phyloP scores from a whole-genome alignment of 2,113 vertebrate genomes.

The Nothocercus nigrocapillus region DNA sequence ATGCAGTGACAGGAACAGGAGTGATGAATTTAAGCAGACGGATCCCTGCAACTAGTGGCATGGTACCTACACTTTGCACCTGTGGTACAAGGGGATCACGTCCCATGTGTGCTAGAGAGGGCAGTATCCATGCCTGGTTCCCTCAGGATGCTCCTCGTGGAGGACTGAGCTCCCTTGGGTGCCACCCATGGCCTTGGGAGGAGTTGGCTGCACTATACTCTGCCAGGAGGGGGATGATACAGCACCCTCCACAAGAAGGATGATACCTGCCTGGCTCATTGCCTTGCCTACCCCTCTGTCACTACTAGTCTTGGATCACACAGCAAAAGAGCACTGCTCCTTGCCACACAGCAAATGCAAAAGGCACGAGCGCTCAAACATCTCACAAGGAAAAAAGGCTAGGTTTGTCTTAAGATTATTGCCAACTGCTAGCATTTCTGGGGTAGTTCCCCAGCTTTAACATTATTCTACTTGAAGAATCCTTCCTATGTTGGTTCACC shows the following conservation, averaged over 20 bases:
- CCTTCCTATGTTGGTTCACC: not conserved
- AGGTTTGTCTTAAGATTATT: not conserved
- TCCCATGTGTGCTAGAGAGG: not conserved
- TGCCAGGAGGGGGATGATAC: not conserved
- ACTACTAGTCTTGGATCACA: not conserved
- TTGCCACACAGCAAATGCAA: not conserved
- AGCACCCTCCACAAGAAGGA: not conserved
- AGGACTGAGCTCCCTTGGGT: not conserved
- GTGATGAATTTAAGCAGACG: not conserved
- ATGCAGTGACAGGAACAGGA: not conserved
- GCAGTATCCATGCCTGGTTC: not conserved
- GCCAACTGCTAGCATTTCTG: not conserved
- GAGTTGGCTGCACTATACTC: too few species aligned
- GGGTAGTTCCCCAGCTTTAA: not conserved
- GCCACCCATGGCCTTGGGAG: rapidly evolving
- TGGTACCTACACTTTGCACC: not conserved
- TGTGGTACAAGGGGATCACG: not conserved
- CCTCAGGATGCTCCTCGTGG: not conserved
- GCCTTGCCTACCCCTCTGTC: not conserved
- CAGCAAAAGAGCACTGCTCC: not conserved
- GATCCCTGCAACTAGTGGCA: not conserved
- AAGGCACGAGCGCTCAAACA: not conserved
- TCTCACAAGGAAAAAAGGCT: not conserved
- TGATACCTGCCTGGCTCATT: not conserved
- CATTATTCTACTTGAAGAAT: not conserved